Evolutionary conservation across 2,113 vertebrate genomes (phyloP).

Genomic region (Lepisosteus oculatus): DNA sequence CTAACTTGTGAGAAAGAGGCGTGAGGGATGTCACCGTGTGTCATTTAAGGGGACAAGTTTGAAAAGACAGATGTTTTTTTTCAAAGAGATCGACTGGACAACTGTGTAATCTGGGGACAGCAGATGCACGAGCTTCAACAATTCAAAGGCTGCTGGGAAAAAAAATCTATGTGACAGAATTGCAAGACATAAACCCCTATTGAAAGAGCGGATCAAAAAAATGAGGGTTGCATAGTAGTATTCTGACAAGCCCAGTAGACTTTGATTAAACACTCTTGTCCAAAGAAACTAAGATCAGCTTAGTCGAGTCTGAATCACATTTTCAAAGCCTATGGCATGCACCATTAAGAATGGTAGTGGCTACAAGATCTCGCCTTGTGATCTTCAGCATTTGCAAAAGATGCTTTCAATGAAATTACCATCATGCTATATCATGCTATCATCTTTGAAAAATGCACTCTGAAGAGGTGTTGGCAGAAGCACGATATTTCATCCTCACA

Average conservation of each 20-base stretch:
- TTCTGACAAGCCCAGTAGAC: slow-evolving; percentile 7
- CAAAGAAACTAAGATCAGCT: background rate
- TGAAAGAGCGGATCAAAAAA: slow-evolving; percentile 6
- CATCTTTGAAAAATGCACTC: too few species aligned
- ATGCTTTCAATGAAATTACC: too few species aligned
- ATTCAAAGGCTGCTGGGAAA: background rate
- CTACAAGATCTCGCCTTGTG: too few species aligned
- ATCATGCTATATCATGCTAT: too few species aligned
- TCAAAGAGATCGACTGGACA: background rate
- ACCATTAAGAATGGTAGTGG: too few species aligned
- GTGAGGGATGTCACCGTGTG: background rate
- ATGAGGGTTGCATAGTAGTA: background rate
- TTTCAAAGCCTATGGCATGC: too few species aligned
- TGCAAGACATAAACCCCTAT: background rate
- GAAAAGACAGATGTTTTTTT: background rate
- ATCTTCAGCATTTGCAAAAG: too few species aligned
- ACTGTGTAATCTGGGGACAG: background rate
- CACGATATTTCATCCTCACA: too few species aligned
- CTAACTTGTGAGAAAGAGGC: background rate
- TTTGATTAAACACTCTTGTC: slow-evolving; percentile 1
- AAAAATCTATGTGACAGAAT: background rate
- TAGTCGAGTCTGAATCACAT: background rate
- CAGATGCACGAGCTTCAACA: background rate
- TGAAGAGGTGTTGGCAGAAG: too few species aligned
- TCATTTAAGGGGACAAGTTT: background rate